phyloP scores from a whole-genome alignment of 2,113 vertebrate genomes.

The Phaethon lepturus region DNA sequence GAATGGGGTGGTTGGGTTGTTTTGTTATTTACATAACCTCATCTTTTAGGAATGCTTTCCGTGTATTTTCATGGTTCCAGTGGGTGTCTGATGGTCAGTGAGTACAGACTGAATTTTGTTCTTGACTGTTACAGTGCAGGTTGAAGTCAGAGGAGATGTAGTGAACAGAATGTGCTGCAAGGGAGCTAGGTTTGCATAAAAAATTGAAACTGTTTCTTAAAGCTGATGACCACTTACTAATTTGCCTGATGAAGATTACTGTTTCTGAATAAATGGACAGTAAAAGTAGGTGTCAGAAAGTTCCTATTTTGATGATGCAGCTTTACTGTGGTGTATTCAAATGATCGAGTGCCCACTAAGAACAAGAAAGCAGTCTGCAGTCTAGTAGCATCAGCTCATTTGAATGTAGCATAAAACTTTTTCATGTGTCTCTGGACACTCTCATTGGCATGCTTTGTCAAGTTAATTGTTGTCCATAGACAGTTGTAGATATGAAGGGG shows the following conservation, averaged over 20 bases:
- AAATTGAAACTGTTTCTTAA: not conserved
- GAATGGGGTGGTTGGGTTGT: not conserved
- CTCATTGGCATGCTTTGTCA: constrained; percentile 41
- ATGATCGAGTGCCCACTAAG: not conserved
- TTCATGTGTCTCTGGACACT: constrained; percentile 22
- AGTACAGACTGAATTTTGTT: not conserved
- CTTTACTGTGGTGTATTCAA: not conserved
- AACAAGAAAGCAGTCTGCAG: not conserved
- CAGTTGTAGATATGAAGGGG: constrained; percentile 16
- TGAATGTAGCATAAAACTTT: constrained; percentile 32
- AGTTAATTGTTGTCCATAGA: constrained; percentile 32
- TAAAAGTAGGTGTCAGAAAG: not conserved
- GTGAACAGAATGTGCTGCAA: not conserved
- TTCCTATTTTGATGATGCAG: constrained; percentile 13
- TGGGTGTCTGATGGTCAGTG: not conserved
- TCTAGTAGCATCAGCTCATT: not conserved
- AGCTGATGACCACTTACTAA: not conserved
- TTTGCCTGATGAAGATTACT: not conserved
- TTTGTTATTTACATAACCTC: not conserved
- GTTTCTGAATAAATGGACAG: not conserved
- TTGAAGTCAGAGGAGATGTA: not conserved
- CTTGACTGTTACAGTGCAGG: not conserved
- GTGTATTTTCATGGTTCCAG: not conserved
- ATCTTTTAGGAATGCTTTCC: not conserved
- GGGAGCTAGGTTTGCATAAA: not conserved